Percentiles rank a stretch among this genome's conserved stretches.
Conservation (phyloP, 2,888 invertebrate genomes). For the Eupithecia dodoneata region DNA sequence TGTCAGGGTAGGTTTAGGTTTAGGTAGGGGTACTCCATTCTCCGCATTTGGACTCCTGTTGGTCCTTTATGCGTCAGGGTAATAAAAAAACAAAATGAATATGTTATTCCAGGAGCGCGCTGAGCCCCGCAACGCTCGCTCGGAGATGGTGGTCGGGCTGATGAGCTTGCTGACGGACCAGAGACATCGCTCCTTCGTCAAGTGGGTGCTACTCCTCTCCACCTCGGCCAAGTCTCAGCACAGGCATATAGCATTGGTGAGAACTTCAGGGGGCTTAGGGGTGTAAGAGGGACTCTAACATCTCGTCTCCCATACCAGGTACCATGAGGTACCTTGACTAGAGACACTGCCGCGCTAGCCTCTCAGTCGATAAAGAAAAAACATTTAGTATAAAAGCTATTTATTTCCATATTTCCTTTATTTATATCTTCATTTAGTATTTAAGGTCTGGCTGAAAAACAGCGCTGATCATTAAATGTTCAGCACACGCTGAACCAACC, state of each 20-base stretch:
- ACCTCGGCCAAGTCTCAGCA: constrained; percentile 65
- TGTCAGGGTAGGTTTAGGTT: background rate
- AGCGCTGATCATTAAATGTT: too few species aligned
- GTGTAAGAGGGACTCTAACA: too few species aligned
- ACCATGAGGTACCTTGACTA: too few species aligned
- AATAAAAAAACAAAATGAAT: background rate
- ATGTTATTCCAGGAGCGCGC: constrained; percentile 64
- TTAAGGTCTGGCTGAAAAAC: too few species aligned
- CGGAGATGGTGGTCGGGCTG: constrained; percentile 69
- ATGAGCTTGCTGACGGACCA: constrained; percentile 72
- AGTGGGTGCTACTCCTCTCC: constrained; percentile 72
- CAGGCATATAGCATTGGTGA: constrained; percentile 74
- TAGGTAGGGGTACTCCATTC: too few species aligned
- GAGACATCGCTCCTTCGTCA: constrained; percentile 61
- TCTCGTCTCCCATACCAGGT: too few species aligned
- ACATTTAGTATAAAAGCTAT: background rate
- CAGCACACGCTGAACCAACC: too few species aligned
- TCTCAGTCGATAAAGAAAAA: too few species aligned
- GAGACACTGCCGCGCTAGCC: too few species aligned
- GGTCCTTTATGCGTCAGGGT: too few species aligned
- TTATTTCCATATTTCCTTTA: background rate
- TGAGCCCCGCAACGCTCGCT: constrained; percentile 69
- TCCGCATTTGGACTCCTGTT: too few species aligned
- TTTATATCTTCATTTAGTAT: too few species aligned
- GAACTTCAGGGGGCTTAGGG: background rate